A percentile compares a stretch with the other conserved stretches of the same genome.
Conservation (phyloP, 1,140 invertebrate species). For the Plutomurus gul region DNA sequence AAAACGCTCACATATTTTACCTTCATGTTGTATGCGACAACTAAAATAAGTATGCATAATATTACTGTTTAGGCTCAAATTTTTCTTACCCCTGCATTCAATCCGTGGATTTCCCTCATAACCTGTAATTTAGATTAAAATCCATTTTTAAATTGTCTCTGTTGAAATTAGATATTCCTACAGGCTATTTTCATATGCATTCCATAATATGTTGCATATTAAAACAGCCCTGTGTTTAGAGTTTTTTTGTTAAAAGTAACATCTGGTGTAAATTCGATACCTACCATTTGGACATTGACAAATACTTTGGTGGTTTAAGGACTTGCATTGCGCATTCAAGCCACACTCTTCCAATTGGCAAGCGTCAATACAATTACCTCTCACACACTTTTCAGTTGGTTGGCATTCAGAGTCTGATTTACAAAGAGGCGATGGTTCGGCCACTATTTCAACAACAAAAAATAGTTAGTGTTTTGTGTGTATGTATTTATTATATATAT, state of each 20-base stretch:
- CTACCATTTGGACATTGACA: conserved; percentile 78
- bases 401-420: conserved; percentile 72
- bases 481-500: no score
- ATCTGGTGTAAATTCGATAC: no score
- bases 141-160: not conserved
- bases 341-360: conserved; percentile 79
- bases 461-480: not conserved
- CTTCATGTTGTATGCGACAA: no score
- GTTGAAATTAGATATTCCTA: not conserved
- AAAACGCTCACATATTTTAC: no score
- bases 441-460: not conserved
- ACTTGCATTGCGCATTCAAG: conserved; percentile 72
- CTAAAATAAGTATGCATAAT: no score
- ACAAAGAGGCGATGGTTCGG: conserved; percentile 34
- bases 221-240: no score
- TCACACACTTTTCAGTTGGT: conserved; percentile 71
- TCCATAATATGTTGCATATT: no score
- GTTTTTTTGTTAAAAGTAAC: no score
- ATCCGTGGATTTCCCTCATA: conserved; percentile 76
- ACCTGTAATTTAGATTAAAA: not conserved
- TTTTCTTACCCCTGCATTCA: conserved; percentile 66
- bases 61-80: no score
- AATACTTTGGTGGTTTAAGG: conserved; percentile 72
- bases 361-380: conserved; percentile 76
- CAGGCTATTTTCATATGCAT: no score